Percentiles rank a stretch among this genome's conserved stretches.
These are phyloP conservation scores for Rhinichthys osculus DNA, from an alignment of 2,797 vertebrate genomes.

Conservation along the genomic window DNA sequence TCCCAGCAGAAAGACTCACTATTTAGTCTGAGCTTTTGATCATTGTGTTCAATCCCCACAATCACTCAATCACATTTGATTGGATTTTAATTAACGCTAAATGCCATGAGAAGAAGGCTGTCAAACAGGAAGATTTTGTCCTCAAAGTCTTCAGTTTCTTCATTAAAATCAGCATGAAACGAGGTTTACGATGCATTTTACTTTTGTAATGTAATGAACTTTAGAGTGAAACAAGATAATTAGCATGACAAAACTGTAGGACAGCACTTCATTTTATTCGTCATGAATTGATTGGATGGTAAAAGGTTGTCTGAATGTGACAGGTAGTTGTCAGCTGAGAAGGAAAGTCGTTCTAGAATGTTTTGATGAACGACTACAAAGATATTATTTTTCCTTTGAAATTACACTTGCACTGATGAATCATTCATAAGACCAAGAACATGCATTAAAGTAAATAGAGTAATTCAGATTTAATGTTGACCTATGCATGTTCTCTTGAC, in stretches of 20 bases:
- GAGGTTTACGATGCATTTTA: neutral
- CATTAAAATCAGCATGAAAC: neutral
- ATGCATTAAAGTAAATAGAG: neutral
- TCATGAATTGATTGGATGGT: neutral
- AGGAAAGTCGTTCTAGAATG: neutral
- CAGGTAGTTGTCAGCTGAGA: neutral
- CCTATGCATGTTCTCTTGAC: neutral
- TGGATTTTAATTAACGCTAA: slow-evolving; percentile 39
- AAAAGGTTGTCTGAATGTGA: neutral
- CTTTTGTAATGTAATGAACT: neutral
- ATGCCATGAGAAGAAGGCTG: slow-evolving; percentile 17
- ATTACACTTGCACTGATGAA: neutral
- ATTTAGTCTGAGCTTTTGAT: neutral
- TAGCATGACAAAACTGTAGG: neutral
- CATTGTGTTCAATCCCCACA: neutral
- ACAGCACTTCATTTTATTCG: neutral
- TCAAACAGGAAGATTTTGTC: slow-evolving; percentile 57
- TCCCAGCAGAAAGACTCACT: neutral
- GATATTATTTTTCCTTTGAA: neutral
- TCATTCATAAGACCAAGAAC: neutral
- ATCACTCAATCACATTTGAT: neutral
- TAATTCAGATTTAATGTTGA: neutral
- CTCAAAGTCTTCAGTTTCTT: slow-evolving; percentile 13
- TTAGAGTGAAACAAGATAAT: slow-evolving; percentile 11
- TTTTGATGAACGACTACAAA: neutral